Evolutionary conservation across 2,888 invertebrate species (phyloP).

Genomic region (Aelia acuminata): DNA sequence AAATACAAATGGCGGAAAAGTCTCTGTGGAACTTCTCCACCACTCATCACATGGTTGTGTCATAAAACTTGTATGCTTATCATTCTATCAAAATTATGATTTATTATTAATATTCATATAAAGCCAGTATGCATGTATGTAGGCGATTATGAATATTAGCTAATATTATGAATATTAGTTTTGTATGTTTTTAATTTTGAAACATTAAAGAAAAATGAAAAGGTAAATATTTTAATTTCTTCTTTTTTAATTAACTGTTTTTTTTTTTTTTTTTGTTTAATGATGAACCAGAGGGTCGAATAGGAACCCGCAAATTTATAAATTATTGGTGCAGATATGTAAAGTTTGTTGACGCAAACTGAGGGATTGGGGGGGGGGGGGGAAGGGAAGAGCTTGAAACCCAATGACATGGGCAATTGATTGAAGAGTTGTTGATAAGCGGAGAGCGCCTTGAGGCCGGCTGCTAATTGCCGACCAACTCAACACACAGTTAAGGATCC

Average conservation of each 20-base stretch:
- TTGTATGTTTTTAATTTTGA: too few relatives aligned
- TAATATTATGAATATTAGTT: too few relatives aligned
- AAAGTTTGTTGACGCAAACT: neutral
- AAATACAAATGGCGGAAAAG: too few relatives aligned
- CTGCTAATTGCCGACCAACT: neutral
- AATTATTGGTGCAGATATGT: neutral
- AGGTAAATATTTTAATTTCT: too few relatives aligned
- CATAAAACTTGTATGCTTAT: too few relatives aligned
- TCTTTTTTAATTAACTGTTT: neutral
- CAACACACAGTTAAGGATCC: conserved; percentile 3
- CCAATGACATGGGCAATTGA: conserved; percentile 12
- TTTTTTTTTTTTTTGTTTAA: neutral
- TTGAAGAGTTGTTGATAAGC: conserved; percentile 40
- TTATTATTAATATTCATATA: too few relatives aligned
- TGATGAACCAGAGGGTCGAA: neutral
- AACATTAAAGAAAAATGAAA: too few relatives aligned
- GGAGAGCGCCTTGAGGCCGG: neutral
- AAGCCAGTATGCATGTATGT: too few relatives aligned
- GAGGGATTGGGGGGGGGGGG: neutral
- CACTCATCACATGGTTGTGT: too few relatives aligned
- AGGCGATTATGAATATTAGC: too few relatives aligned
- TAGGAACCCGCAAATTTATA: neutral
- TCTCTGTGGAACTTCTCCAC: too few relatives aligned
- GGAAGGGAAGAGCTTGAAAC: neutral
- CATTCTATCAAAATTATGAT: too few relatives aligned